These are phyloP conservation scores for Harmothoe impar DNA, from an alignment of 2,888 invertebrate species.

Conservation along the genomic window DNA sequence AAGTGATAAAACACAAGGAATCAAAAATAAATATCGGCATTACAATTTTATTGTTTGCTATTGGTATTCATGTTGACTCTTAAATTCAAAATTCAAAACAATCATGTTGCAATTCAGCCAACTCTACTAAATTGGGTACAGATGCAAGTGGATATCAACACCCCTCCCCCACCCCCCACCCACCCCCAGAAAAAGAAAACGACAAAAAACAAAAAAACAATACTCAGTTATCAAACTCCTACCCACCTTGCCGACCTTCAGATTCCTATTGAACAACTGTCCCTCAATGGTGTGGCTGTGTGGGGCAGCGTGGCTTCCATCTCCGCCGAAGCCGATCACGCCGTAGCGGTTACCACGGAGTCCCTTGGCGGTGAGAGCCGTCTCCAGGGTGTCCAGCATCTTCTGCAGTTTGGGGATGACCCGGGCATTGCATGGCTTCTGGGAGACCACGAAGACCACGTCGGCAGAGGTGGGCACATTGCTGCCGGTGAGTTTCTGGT, in stretches of 20 bases:
- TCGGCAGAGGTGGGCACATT: slow-evolving; percentile 90
- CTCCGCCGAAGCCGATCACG: slow-evolving; percentile 89
- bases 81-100: too few species aligned
- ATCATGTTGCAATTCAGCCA: too few species aligned
- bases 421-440: slow-evolving; percentile 91
- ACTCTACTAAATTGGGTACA: too few species aligned
- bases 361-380: not conserved
- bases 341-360: slow-evolving; percentile 87
- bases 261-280: slow-evolving; percentile 74
- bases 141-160: too few species aligned
- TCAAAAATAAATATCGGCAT: too few species aligned
- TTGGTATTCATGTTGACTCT: too few species aligned
- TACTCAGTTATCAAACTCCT: too few species aligned
- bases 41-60: too few species aligned
- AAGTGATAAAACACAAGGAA: too few species aligned
- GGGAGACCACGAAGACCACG: slow-evolving; percentile 91
- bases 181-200: too few species aligned
- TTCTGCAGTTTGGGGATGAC: slow-evolving; percentile 82
- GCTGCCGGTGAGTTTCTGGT: slow-evolving; percentile 2
- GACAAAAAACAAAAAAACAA: too few species aligned
- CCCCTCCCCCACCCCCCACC: too few species aligned
- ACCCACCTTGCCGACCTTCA: slow-evolving; percentile 64
- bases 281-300: slow-evolving; percentile 87
- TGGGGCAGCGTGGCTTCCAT: slow-evolving; percentile 86
- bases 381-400: slow-evolving; percentile 26